Conservation (phyloP, 1,140 invertebrate genomes). For the Achroia grisella region DNA sequence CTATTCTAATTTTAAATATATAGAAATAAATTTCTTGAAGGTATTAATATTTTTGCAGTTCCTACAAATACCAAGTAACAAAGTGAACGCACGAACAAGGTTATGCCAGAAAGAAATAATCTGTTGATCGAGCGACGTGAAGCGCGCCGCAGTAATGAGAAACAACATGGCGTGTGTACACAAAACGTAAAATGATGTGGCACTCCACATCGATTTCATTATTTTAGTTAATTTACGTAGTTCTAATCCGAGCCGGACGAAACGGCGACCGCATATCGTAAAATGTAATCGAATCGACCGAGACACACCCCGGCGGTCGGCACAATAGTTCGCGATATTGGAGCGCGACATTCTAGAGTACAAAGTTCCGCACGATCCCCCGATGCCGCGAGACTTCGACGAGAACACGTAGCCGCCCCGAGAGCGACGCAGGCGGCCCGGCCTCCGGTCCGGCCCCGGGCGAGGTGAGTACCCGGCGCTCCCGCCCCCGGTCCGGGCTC, state of each 20-base stretch:
- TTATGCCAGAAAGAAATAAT: conserved; percentile 24
- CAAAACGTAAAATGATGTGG: conserved; percentile 53
- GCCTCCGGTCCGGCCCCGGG: background rate
- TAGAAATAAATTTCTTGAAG: too few relatives aligned
- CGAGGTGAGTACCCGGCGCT: background rate
- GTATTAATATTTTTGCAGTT: too few relatives aligned
- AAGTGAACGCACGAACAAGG: conserved; percentile 15
- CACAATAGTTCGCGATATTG: background rate
- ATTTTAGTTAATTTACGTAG: conserved; percentile 27
- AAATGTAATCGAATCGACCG: conserved; percentile 16
- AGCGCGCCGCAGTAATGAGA: conserved; percentile 27
- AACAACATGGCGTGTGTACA: conserved; percentile 50
- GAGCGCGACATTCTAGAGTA: background rate
- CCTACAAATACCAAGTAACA: too few relatives aligned
- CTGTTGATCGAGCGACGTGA: conserved; percentile 49
- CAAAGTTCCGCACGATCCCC: background rate
- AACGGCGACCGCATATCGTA: conserved; percentile 11
- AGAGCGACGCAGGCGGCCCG: background rate
- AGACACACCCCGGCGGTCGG: background rate
- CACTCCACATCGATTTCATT: conserved; percentile 31
- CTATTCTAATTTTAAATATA: too few relatives aligned
- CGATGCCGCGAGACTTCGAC: background rate
- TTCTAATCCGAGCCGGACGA: conserved; percentile 18
- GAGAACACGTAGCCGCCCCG: background rate
- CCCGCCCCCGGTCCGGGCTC: background rate